These are phyloP conservation scores for Brachionus plicatilis DNA, from an alignment of 1,140 invertebrate species.

Conservation along the genomic window DNA sequence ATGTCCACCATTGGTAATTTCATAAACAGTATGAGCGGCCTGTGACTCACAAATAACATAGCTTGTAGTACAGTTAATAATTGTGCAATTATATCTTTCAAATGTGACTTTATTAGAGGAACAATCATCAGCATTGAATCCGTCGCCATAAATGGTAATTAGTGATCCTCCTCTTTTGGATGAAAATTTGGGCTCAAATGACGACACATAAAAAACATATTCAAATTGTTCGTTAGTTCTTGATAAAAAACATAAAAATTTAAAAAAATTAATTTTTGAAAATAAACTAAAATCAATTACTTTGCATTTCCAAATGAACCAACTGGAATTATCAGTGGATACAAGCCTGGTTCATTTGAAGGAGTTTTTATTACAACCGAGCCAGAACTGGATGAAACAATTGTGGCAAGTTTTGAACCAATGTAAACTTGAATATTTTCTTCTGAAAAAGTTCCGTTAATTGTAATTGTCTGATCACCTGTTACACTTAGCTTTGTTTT, in stretches of 20 bases:
- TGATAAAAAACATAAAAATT: no score
- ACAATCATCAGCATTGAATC: slow-evolving; percentile 43
- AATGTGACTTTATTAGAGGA: slow-evolving; percentile 44
- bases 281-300: not conserved
- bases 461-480: slow-evolving; percentile 44
- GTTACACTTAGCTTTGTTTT: slow-evolving; percentile 21
- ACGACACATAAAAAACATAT: slow-evolving; percentile 40
- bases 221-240: not conserved
- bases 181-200: not conserved
- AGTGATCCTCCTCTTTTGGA: slow-evolving; percentile 46
- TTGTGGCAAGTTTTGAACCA: slow-evolving; percentile 40
- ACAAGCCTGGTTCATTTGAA: slow-evolving; percentile 42
- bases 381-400: slow-evolving; percentile 37
- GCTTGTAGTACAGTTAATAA: slow-evolving; percentile 42
- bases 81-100: slow-evolving; percentile 44
- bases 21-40: slow-evolving; percentile 43
- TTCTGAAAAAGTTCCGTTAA: slow-evolving; percentile 44
- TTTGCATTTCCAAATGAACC: not conserved
- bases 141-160: slow-evolving; percentile 46
- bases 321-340: slow-evolving; percentile 27
- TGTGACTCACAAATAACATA: slow-evolving; percentile 45
- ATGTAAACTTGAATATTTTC: slow-evolving; percentile 36
- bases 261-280: not conserved
- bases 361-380: slow-evolving; percentile 42
- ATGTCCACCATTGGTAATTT: slow-evolving; percentile 44